phyloP scores from a whole-genome alignment of 2,797 vertebrate species.

The Sebastes vulpes region DNA sequence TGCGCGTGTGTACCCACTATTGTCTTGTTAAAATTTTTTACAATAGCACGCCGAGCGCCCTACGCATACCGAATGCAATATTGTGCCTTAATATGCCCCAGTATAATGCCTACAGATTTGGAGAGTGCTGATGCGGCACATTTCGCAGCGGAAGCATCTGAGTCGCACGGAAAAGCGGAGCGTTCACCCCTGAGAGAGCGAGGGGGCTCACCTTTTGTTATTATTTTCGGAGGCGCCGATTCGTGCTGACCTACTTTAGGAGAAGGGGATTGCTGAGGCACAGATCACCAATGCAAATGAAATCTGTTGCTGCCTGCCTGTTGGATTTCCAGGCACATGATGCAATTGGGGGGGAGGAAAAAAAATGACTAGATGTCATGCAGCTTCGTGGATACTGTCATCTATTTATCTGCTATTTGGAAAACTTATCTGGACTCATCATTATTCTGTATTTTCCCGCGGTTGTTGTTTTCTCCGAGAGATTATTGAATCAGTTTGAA shows the following conservation, averaged over 20 bases:
- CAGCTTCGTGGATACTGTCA: slow-evolving; percentile 26
- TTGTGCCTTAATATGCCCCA: slow-evolving; percentile 60
- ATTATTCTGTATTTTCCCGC: slow-evolving; percentile 6
- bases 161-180: slow-evolving; percentile 33
- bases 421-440: slow-evolving; percentile 23
- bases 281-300: slow-evolving; percentile 70
- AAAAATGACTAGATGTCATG: slow-evolving; percentile 25
- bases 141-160: slow-evolving; percentile 52
- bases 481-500: slow-evolving; percentile 35
- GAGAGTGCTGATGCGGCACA: slow-evolving; percentile 69
- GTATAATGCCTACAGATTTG: slow-evolving; percentile 67
- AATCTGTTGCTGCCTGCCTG: slow-evolving; percentile 77
- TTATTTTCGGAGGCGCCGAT: slow-evolving; percentile 78
- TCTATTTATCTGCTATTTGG: slow-evolving; percentile 18
- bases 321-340: slow-evolving; percentile 68
- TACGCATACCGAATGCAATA: slow-evolving; percentile 51
- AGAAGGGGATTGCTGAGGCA: slow-evolving; percentile 63
- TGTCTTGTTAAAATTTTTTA: slow-evolving; percentile 75
- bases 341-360: slow-evolving; percentile 27
- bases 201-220: slow-evolving; percentile 79
- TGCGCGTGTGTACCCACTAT: slow-evolving; percentile 54
- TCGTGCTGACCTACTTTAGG: slow-evolving; percentile 82
- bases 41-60: slow-evolving; percentile 53
- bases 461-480: slow-evolving; percentile 14
- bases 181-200: slow-evolving; percentile 61